Evolutionary conservation across 2,113 vertebrate genomes (phyloP), one percentile per base, ranked within the genome.

Genomic region (Alosa alosa): DNA sequence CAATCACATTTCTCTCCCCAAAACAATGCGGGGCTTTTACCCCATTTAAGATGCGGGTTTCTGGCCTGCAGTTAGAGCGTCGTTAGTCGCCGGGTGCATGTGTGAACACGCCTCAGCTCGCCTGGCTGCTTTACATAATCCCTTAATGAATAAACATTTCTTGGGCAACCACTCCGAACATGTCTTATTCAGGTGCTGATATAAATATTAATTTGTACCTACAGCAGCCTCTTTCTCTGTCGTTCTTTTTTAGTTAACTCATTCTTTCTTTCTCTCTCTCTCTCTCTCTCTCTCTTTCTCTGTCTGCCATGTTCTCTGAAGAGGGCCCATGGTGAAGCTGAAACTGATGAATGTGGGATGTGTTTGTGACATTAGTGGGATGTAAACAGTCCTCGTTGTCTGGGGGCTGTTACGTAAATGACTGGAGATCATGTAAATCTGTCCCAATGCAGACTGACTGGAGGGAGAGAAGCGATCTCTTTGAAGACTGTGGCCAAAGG

Each of bases 101-200:
- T 89, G 88, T 81, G 86, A 90, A 89, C 90, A 91, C 84, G 87
- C 89, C 89, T 86, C 72, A 4, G 15, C 72, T 39, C 31, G 36
- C 87, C 31, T 17, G 81, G 84, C 87, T 88, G 85, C 85, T 92
- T 91, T 92, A 87, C 90, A 92, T 92, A 92, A 92, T 92, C 89
- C 90, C 89, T 88, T 91, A 89, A 92, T 92, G 90, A 92, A 92
- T 92, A 92, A 91, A 91, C 91, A 92, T 91, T 89, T 90, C 60
- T 47, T 45, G 20, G 44, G 22, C 72, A 36, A 85, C 90, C 86
- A 89, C 82, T 88, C 81, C 89, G 82, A 88, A 90, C 84, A 55
- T 84, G 86, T 64, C 87, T 83, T 90, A 86, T 90, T 90, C 87
- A 90, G 87, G 85, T 82, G 82, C 82, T 86, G 60, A 91, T 92